Conservation (phyloP, 2,888 invertebrate genomes). For the Protonemura montana region DNA sequence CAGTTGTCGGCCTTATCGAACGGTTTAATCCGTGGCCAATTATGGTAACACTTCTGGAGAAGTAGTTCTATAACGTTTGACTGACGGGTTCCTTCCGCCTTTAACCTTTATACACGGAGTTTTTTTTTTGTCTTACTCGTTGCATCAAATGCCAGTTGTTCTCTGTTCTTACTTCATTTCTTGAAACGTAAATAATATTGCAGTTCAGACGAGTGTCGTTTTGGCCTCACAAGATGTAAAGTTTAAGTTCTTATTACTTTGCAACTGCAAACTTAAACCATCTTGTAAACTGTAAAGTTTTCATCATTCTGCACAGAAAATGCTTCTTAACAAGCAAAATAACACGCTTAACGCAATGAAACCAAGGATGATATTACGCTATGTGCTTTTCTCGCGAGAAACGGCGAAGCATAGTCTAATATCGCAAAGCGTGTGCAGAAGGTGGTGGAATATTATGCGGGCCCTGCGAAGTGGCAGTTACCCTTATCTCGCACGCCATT, state of each 20-base stretch:
- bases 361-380: not conserved
- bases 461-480: conserved; percentile 23
- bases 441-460: not conserved
- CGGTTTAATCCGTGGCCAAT: conserved; percentile 8
- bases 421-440: not conserved
- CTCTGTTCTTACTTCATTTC: not conserved
- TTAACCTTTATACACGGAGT: not conserved
- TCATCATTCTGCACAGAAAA: not conserved
- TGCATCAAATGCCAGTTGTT: not conserved
- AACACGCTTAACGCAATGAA: not conserved
- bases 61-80: conserved; percentile 12
- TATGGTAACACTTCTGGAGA: conserved; percentile 3
- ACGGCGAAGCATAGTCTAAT: not conserved
- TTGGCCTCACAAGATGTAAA: not conserved
- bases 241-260: not conserved
- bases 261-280: not conserved
- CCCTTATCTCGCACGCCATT: conserved; percentile 37
- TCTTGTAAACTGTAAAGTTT: not conserved
- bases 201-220: not conserved
- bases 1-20: not conserved
- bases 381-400: not conserved
- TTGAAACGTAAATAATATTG: not conserved
- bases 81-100: conserved; percentile 10
- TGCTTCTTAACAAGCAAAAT: not conserved
- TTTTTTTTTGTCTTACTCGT: not conserved